A percentile compares a stretch with the other conserved stretches of the same genome.
phyloP scores from a whole-genome alignment of 2,888 invertebrate genomes.

The Oscheius sp. region DNA sequence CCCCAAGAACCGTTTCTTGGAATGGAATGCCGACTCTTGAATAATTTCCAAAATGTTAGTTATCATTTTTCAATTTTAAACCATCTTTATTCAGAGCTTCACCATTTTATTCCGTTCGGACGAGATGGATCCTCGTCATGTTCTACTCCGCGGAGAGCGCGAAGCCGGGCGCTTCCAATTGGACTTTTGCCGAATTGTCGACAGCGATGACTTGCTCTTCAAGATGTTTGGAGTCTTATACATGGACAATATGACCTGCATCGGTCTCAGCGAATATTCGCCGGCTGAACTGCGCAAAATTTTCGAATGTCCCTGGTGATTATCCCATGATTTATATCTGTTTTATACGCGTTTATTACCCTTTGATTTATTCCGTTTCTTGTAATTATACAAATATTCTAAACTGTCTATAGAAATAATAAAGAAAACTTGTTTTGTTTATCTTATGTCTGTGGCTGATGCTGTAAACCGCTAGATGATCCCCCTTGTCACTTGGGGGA shows the following conservation, averaged over 20 bases:
- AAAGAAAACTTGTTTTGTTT: conserved; percentile 16
- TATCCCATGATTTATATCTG: background rate
- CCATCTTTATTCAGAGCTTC: conserved; percentile 9
- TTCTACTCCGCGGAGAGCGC: background rate
- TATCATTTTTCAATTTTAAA: too few species aligned
- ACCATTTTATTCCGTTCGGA: background rate
- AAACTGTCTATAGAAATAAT: background rate
- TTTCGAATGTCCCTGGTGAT: conserved; percentile 2
- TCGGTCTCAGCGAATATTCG: background rate
- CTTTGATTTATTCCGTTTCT: background rate
- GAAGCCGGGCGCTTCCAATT: background rate
- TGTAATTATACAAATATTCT: background rate
- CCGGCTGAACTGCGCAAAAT: background rate
- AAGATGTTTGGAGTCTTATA: conserved; percentile 14
- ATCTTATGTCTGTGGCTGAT: background rate
- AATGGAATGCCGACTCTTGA: background rate
- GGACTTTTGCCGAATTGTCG: background rate
- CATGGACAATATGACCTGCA: background rate
- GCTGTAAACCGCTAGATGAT: too few species aligned
- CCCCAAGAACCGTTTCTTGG: conserved; percentile 1
- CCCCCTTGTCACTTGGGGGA: background rate
- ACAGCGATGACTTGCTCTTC: conserved; percentile 8
- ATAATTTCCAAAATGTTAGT: conserved; percentile 3
- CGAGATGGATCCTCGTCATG: background rate
- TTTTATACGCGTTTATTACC: background rate